phyloP scores from a whole-genome alignment of 2,888 invertebrate genomes.

The Leucophenga montana region DNA sequence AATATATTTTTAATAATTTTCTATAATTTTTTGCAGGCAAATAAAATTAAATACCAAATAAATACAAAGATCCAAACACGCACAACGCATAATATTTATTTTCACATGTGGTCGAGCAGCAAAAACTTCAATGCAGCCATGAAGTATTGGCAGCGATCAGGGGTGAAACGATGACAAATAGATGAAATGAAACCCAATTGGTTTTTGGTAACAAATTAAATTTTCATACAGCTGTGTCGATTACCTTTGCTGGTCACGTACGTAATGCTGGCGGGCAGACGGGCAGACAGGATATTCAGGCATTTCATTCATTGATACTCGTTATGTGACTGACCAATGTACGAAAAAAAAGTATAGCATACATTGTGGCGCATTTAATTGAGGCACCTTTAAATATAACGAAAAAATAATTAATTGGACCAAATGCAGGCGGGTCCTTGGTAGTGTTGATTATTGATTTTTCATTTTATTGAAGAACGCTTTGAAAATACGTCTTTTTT shows the following conservation, averaged over 20 bases:
- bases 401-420: constrained; percentile 60
- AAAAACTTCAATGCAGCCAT: constrained; percentile 39
- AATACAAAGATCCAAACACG: constrained; percentile 34
- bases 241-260: constrained; percentile 49
- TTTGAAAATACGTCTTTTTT: not conserved
- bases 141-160: too few relatives aligned
- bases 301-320: constrained; percentile 62
- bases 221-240: constrained; percentile 63
- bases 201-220: constrained; percentile 59
- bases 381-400: constrained; percentile 62
- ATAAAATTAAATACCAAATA: not conserved
- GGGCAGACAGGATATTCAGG: constrained; percentile 16
- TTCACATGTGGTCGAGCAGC: constrained; percentile 55
- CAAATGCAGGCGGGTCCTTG: constrained; percentile 19
- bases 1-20: too few relatives aligned
- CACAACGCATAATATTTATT: constrained; percentile 61
- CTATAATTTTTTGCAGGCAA: not conserved
- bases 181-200: constrained; percentile 38
- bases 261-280: constrained; percentile 28
- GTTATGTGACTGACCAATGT: constrained; percentile 53
- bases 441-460: constrained; percentile 57
- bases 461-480: constrained; percentile 21
- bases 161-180: too few relatives aligned
- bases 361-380: constrained; percentile 54
- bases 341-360: constrained; percentile 34